Conservation (phyloP, 2,113 vertebrate genomes). For the Donacobius atricapilla region DNA sequence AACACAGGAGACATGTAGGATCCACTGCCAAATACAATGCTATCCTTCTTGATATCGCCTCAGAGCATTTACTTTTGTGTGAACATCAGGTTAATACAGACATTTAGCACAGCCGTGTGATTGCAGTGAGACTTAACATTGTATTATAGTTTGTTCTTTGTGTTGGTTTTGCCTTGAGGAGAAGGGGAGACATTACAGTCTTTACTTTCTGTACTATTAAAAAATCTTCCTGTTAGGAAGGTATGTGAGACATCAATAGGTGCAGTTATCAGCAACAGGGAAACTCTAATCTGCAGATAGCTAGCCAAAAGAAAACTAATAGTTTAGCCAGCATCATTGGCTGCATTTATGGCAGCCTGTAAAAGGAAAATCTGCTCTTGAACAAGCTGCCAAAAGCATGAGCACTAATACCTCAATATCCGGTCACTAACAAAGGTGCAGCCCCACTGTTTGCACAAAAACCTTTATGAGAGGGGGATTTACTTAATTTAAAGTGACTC, state of each 20-base stretch:
- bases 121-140: not conserved
- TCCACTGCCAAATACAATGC: not conserved
- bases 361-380: not conserved
- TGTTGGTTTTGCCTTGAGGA: not conserved
- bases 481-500: not conserved
- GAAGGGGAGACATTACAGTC: not conserved
- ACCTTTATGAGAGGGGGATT: not conserved
- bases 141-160: fast-evolving
- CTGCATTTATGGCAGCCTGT: not conserved
- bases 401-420: not conserved
- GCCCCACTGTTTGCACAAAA: not conserved
- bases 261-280: not conserved
- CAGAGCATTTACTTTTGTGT: not conserved
- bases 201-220: not conserved
- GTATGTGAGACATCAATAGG: not conserved
- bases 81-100: not conserved
- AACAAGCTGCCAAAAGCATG: not conserved
- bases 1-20: not conserved
- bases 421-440: not conserved
- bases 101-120: not conserved
- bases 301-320: not conserved
- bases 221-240: not conserved
- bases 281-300: not conserved
- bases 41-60: not conserved
- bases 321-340: not conserved